Conservation (phyloP, 2,888 invertebrate species). For the Chalcosyrphus nemorum region DNA sequence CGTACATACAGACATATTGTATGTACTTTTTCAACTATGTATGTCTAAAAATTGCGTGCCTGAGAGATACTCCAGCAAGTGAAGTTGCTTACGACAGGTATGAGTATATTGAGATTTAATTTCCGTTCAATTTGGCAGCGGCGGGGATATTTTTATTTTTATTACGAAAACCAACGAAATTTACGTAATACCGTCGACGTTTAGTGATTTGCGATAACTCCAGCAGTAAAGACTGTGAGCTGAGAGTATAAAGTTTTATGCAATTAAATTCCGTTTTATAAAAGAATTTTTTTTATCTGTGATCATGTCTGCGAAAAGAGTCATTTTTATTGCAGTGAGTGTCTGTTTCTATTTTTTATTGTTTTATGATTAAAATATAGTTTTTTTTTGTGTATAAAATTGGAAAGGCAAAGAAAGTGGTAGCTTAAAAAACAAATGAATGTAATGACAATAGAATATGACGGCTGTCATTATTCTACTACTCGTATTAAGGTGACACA, state of each 20-base stretch:
- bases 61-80: background rate
- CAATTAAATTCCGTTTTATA: background rate
- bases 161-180: conserved; percentile 38
- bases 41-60: conserved; percentile 32
- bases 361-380: background rate
- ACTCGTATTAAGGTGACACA: background rate
- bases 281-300: background rate
- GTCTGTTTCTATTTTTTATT: background rate
- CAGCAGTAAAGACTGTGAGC: conserved; percentile 23
- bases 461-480: background rate
- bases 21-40: background rate
- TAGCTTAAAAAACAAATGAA: background rate
- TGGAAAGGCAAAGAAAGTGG: background rate
- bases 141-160: conserved; percentile 27
- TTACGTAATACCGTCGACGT: conserved; percentile 50
- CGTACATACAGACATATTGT: too few relatives aligned
- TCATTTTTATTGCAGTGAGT: conserved; percentile 45
- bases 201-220: conserved; percentile 61
- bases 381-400: background rate
- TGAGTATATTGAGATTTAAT: conserved; percentile 34
- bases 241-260: conserved; percentile 17
- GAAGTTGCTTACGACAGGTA: conserved; percentile 23
- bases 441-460: background rate
- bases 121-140: conserved; percentile 25
- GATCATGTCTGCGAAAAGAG: conserved; percentile 10